Base-by-base conservation (phyloP, 1,140 invertebrate genomes). In the Zaprionus inermis region DNA sequence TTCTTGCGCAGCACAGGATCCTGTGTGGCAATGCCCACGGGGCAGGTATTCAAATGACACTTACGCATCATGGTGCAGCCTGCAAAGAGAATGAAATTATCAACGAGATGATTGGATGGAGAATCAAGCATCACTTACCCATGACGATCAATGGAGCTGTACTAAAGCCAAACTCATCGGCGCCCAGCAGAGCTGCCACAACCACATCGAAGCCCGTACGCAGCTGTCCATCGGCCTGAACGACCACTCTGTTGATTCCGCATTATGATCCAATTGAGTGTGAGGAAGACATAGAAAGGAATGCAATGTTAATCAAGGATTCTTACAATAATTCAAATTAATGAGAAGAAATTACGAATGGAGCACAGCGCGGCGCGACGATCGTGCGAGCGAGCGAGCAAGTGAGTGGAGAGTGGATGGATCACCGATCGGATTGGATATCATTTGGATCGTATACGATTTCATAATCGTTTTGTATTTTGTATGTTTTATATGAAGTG, bases 1-100 rank as follows among this genome's bases (percentile, higher is more conserved):
- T 99, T 99, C 90, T 98, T 98, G 22, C 99, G 94, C 18, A 99
- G 93, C 14, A 96, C 94, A 0, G 98, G 98, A 94, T 99, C 99
- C 93, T 98, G 98, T 0, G 99, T 99, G 2, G 98, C 98, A 85
- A 99, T 97, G 71, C 99, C 99, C 59, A 99, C 99, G 0, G 99
- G 99, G 90, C 99, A 99, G 24, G 99, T 99, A 93, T 99, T 99
- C 65, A 99, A 93, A 93, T 99, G 99, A 92, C 99, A 99, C 92
- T 99, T 99, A 58, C 99, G 94, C 99, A 99, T 99, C 99, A 99
- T 99, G 7, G 98, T 99, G 91, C 99, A 99, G 10, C 99, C 94
- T 94, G 61, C 20, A 0, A 2, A 16, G 30, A 0, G 10, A 34
- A 3, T 52, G 7, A 3, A 3, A 12, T 49, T 11, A 49, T 0